Evolutionary conservation across 64 coral and sea anemone genomes (phyloP).

Genomic region (Montipora cactus): DNA sequence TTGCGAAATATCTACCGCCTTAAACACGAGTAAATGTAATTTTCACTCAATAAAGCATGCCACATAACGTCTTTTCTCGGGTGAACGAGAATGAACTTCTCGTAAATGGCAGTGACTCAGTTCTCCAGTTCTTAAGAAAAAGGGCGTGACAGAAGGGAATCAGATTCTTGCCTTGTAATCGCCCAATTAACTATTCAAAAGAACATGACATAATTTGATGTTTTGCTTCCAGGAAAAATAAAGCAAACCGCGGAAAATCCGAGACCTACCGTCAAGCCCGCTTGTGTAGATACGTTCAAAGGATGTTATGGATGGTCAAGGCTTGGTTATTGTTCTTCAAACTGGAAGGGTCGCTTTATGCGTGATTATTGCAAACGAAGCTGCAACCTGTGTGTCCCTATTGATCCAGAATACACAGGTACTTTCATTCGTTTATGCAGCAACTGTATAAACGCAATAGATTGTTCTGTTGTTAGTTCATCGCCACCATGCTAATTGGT

Average conservation of each 20-base stretch:
- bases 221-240: background rate
- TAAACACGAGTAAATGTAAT: background rate
- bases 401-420: constrained; percentile 13
- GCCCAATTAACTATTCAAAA: no score
- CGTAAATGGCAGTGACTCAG: no score
- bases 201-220: background rate
- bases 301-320: constrained; percentile 46
- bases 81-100: no score
- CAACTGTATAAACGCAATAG: background rate
- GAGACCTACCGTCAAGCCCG: background rate
- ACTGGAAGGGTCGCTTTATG: constrained; percentile 38
- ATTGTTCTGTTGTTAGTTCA: background rate
- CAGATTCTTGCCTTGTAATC: no score
- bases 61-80: background rate
- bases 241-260: background rate
- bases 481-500: background rate
- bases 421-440: background rate
- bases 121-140: no score
- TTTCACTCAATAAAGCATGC: background rate
- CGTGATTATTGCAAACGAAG: constrained; percentile 61
- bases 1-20: background rate
- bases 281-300: constrained; percentile 51
- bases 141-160: no score
- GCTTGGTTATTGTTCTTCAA: constrained; percentile 55
- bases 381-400: constrained; percentile 36